Percentiles rank a stretch among this genome's conserved stretches.
Evolutionary conservation across 2,888 invertebrate species (phyloP).

Genomic region (Chloroclystis v-ata): DNA sequence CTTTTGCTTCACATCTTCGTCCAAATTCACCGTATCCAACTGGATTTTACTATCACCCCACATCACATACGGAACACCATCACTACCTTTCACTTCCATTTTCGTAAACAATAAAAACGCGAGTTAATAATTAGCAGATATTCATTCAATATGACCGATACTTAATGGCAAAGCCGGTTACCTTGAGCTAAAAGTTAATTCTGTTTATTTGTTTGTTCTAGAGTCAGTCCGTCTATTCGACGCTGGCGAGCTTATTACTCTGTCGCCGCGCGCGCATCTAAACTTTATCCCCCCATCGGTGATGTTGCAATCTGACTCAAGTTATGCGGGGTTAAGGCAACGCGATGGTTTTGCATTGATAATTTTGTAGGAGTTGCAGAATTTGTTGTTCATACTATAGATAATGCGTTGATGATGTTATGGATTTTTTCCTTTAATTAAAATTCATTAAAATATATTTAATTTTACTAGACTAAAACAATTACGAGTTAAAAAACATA

Average conservation of each 20-base stretch:
- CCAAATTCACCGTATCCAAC: constrained; percentile 79
- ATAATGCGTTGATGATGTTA: no score
- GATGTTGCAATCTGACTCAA: neutral
- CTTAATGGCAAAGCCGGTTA: no score
- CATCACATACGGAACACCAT: constrained; percentile 80
- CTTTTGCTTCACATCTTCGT: constrained; percentile 77
- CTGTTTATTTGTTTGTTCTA: neutral
- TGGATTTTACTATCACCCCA: constrained; percentile 79
- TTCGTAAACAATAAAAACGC: constrained; percentile 17
- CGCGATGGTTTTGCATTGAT: neutral
- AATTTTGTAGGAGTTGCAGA: neutral
- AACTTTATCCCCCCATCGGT: constrained; percentile 42
- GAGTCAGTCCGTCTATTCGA: constrained; percentile 3
- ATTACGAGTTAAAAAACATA: no score
- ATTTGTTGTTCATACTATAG: no score
- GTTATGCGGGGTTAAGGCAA: neutral
- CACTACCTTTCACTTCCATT: constrained; percentile 72
- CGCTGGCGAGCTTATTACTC: constrained; percentile 28
- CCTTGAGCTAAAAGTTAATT: neutral
- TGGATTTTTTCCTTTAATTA: no score
- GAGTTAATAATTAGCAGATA: neutral
- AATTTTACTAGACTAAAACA: no score
- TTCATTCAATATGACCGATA: no score
- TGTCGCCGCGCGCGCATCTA: constrained; percentile 41
- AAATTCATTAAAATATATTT: no score